Evolutionary conservation across 2,888 invertebrate species (phyloP).

Genomic region (Drosophila crucigera): DNA sequence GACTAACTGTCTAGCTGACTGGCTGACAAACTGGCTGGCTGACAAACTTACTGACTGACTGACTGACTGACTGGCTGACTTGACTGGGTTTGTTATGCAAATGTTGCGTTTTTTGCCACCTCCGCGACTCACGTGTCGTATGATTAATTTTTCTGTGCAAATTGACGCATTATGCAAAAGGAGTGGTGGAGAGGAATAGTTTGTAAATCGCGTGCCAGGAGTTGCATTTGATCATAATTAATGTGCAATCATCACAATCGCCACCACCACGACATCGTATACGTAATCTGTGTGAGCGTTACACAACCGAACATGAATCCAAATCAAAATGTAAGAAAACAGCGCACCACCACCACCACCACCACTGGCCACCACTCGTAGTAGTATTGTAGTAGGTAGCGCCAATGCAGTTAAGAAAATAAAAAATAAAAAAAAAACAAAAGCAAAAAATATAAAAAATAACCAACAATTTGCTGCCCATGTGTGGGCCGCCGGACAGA

Average conservation of each 20-base stretch:
- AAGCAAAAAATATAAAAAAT: neutral
- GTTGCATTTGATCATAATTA: constrained; percentile 51
- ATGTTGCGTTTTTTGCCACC: constrained; percentile 29
- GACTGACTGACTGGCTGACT: constrained; percentile 9
- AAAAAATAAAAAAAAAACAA: neutral
- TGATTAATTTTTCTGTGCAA: constrained; percentile 66
- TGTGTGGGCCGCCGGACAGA: constrained; percentile 8
- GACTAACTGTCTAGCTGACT: constrained; percentile 14
- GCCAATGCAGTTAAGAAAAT: neutral
- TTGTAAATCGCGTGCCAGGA: constrained; percentile 33
- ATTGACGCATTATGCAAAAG: constrained; percentile 41
- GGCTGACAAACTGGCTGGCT: neutral
- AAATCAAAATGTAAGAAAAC: constrained; percentile 3
- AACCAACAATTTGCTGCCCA: neutral
- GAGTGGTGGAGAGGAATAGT: constrained; percentile 12
- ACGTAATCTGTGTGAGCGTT: constrained; percentile 33
- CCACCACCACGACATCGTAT: constrained; percentile 39
- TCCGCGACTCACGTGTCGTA: constrained; percentile 40
- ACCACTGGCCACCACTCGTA: constrained; percentile 19
- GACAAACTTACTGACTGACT: constrained; percentile 15
- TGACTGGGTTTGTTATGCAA: constrained; percentile 41
- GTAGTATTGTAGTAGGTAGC: neutral
- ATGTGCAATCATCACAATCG: constrained; percentile 35
- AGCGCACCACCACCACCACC: neutral
- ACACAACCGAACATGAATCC: constrained; percentile 11